Evolutionary conservation across 2,113 vertebrate genomes (phyloP), one percentile per base, ranked within the genome.

Genomic region (Pseudorhombus dupliciocellatus): DNA sequence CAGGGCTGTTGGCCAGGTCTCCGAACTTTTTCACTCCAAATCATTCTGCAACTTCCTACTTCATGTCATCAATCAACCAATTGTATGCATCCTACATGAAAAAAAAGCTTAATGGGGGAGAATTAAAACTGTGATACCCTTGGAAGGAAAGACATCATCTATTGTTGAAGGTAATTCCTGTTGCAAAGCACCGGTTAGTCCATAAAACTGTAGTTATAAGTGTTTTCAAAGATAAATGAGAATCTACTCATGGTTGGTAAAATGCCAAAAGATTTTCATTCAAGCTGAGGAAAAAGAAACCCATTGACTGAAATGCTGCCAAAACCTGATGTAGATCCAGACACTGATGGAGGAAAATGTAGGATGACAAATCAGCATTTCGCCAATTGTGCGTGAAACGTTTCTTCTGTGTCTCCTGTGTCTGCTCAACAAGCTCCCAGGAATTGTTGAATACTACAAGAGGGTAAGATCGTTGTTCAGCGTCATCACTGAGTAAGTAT

Each of bases 1-100:
- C 69, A 57, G 52, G 6, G 22, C 69, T 66, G 55, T 40, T n/a
- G n/a, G n/a, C n/a, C n/a, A n/a, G n/a, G n/a, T n/a, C 64, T 44
- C 30, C 30, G 46, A 50, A 50, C 21, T 11, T 37, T 12, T 37
- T 10, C 12, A 28, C 5, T 18, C 15, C 18, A 44, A 44, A 18
- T 14, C 40, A 18, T 16, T 15, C 40, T 1, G 40, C 15, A 44
- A 18, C 40, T 16, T 44, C 16, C 16, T 44, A 44, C 40, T 44
- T 14, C 10, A 42, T 14, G 4, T 37, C 9, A 7, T 11, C 34
- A 37, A 37, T 8, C 10, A 37, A 37, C 26, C 9, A 37, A 37
- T 37, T 37, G 34, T 37, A 37, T 37, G 34, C 5, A 37, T 11
- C 34, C 34, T 37, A 37, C 5, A 37, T 37, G 10, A 28, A 5